phyloP scores from a whole-genome alignment of 2,797 vertebrate species.

The Balearica regulorum region DNA sequence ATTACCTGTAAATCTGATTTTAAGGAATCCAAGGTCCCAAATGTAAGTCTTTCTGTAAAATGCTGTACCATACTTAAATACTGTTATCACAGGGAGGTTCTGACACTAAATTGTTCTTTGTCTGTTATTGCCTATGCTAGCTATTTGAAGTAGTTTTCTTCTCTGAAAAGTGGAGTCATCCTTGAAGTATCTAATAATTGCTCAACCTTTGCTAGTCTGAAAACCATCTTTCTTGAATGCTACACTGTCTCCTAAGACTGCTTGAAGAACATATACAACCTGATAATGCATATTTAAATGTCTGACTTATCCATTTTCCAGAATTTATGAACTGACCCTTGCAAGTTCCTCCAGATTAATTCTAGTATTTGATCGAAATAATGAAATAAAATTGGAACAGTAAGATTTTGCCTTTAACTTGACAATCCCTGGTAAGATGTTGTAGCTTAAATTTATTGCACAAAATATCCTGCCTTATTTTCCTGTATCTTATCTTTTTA shows the following conservation, averaged over 20 bases:
- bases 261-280: neutral
- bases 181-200: neutral
- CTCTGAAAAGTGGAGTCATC: neutral
- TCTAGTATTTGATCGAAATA: neutral
- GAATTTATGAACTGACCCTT: neutral
- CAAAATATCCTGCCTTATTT: neutral
- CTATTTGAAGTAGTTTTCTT: neutral
- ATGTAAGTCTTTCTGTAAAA: neutral
- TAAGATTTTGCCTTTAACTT: neutral
- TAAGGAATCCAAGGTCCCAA: neutral
- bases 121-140: neutral
- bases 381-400: neutral
- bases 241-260: neutral
- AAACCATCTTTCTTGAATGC: neutral
- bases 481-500: neutral
- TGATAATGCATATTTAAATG: neutral
- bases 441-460: neutral
- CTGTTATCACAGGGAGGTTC: neutral
- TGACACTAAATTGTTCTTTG: neutral
- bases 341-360: neutral
- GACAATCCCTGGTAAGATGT: neutral
- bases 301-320: neutral
- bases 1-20: conserved; percentile 34
- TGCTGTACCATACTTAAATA: neutral
- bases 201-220: neutral